Conservation (phyloP, 2,888 invertebrate species). For the Pristionchus mayeri region DNA sequence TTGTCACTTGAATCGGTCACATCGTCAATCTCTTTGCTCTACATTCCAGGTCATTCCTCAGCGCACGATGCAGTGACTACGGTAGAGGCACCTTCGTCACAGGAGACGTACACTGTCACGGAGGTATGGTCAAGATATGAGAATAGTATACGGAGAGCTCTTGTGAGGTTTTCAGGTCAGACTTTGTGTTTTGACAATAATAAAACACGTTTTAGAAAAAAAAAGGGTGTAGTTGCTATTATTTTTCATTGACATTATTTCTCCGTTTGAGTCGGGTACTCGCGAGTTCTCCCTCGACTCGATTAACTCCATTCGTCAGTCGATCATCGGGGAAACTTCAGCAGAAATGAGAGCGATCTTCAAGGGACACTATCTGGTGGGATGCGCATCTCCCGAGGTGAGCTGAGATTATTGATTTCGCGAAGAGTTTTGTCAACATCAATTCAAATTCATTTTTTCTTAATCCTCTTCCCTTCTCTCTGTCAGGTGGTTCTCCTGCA, state of each 20-base stretch:
- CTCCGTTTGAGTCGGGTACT: conserved; percentile 36
- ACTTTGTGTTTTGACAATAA: too few relatives aligned
- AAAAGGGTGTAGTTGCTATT: too few relatives aligned
- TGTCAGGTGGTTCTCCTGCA: conserved; percentile 9
- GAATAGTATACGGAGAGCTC: too few relatives aligned
- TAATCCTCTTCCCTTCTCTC: background rate
- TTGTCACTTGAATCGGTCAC: too few relatives aligned
- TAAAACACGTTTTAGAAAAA: background rate
- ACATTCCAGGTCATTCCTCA: background rate
- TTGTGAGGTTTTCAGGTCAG: too few relatives aligned
- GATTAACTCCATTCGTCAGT: conserved; percentile 33
- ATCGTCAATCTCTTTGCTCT: too few relatives aligned
- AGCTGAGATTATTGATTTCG: too few relatives aligned
- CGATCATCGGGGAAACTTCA: background rate
- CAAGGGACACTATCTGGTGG: conserved; percentile 27
- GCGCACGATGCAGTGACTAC: conserved; percentile 13
- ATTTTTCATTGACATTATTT: too few relatives aligned
- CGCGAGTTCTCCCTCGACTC: conserved; percentile 28
- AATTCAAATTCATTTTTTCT: background rate
- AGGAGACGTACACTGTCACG: background rate
- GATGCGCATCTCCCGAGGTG: conserved; percentile 22
- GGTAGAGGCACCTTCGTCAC: background rate
- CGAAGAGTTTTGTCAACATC: too few relatives aligned
- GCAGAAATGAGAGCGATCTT: background rate
- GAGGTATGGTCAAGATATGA: background rate